phyloP scores from a whole-genome alignment of 2,113 vertebrate species.

The Numida meleagris region DNA sequence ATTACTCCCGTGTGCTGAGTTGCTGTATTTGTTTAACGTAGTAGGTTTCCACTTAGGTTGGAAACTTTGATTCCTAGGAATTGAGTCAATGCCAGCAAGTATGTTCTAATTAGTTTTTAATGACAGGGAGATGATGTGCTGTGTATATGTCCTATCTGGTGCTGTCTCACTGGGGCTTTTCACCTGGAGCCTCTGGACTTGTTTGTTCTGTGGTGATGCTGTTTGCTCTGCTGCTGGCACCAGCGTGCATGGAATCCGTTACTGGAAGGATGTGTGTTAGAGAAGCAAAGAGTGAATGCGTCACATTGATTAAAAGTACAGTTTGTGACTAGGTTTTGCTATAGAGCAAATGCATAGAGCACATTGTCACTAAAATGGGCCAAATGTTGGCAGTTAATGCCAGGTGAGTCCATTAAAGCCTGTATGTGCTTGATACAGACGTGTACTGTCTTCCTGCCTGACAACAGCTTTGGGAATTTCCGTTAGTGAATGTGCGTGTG shows the following conservation, averaged over 20 bases:
- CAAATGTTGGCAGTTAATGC: background rate
- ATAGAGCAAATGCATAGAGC: background rate
- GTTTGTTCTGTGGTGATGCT: constrained; percentile 53
- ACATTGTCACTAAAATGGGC: constrained; percentile 2
- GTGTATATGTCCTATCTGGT: background rate
- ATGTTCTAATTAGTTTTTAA: constrained; percentile 2
- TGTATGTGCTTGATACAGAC: background rate
- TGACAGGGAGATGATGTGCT: background rate
- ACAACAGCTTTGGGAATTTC: background rate
- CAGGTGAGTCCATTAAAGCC: background rate
- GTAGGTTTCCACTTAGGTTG: background rate
- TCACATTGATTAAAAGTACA: constrained; percentile 60
- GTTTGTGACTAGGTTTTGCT: constrained; percentile 32
- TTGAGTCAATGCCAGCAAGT: background rate
- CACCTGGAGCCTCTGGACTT: background rate
- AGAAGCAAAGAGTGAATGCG: constrained; percentile 29
- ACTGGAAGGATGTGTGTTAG: constrained; percentile 32
- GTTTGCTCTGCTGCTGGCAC: constrained; percentile 65
- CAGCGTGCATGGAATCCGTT: constrained; percentile 10
- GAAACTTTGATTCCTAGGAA: constrained; percentile 3
- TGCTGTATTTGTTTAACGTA: background rate
- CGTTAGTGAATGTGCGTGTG: background rate
- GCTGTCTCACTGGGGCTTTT: constrained; percentile 53
- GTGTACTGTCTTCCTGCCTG: background rate
- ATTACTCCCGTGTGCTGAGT: background rate